A percentile compares a stretch with the other conserved stretches of the same genome.
These are phyloP conservation scores for Chymomyza caudatula DNA, from an alignment of 2,888 invertebrate genomes.

Conservation along the genomic window DNA sequence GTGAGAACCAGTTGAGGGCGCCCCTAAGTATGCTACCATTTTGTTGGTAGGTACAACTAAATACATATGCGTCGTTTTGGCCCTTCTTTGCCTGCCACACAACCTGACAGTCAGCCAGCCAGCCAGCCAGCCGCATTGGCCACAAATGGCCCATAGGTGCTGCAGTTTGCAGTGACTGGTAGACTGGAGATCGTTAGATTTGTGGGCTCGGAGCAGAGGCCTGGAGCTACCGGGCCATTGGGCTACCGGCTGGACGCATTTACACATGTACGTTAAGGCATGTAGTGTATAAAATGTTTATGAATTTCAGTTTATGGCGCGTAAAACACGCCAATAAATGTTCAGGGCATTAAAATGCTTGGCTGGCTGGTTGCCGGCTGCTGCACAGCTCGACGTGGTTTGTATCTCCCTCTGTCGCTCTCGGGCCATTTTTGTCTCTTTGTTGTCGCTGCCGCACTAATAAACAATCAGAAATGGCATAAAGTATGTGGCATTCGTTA, in stretches of 20 bases:
- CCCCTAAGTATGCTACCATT: conserved; percentile 51
- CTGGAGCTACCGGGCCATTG: background rate
- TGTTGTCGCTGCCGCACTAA: conserved; percentile 57
- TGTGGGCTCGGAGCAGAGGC: background rate
- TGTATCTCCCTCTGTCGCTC: background rate
- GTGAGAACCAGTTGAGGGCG: conserved; percentile 39
- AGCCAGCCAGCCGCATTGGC: conserved; percentile 9
- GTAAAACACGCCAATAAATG: conserved; percentile 74
- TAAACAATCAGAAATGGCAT: conserved; percentile 70
- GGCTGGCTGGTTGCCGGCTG: conserved; percentile 26
- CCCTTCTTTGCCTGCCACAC: background rate
- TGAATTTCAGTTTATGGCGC: conserved; percentile 73
- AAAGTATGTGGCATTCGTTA: conserved; percentile 60
- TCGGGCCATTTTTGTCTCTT: background rate
- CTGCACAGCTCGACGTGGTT: background rate
- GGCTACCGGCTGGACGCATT: conserved; percentile 40
- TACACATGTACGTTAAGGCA: conserved; percentile 53
- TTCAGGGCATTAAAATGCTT: conserved; percentile 64
- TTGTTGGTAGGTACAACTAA: conserved; percentile 13
- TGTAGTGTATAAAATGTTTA: conserved; percentile 72
- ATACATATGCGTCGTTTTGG: conserved; percentile 35
- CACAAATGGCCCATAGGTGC: conserved; percentile 25
- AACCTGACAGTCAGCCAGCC: too few species aligned
- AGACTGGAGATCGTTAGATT: background rate
- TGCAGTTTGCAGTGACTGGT: conserved; percentile 33